Evolutionary conservation across 2,797 vertebrate genomes (phyloP).

Genomic region (Tokudaia tokunoshimensis): DNA sequence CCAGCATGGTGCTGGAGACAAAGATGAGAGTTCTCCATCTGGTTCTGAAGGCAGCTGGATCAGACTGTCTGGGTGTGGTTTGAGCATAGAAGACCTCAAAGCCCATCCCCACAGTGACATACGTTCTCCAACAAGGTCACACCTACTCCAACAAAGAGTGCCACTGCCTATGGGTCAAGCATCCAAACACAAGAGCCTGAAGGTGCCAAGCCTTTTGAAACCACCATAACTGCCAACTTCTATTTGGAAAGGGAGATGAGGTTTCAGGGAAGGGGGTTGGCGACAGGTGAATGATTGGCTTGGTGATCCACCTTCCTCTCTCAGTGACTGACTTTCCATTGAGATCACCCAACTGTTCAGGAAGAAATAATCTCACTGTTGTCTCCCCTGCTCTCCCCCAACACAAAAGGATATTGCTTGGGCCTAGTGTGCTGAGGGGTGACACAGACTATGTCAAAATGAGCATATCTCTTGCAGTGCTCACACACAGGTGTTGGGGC

Average conservation of each 20-base stretch:
- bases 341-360: neutral
- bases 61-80: neutral
- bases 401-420: accelerated
- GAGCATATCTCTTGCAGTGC: neutral
- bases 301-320: neutral
- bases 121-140: neutral
- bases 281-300: neutral
- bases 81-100: neutral
- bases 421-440: neutral
- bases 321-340: neutral
- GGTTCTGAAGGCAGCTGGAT: neutral
- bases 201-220: neutral
- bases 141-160: neutral
- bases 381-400: neutral
- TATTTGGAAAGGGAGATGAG: neutral
- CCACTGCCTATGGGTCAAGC: neutral
- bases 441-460: too few relatives aligned
- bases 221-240: neutral
- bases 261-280: accelerated
- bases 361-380: neutral
- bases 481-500: neutral
- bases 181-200: neutral
- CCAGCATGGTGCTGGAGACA: neutral
- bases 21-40: too few relatives aligned
- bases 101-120: neutral